Percentiles rank a stretch among this genome's conserved stretches.
Evolutionary conservation across 1,140 invertebrate genomes (phyloP).

Genomic region (Papilio aristodemus): DNA sequence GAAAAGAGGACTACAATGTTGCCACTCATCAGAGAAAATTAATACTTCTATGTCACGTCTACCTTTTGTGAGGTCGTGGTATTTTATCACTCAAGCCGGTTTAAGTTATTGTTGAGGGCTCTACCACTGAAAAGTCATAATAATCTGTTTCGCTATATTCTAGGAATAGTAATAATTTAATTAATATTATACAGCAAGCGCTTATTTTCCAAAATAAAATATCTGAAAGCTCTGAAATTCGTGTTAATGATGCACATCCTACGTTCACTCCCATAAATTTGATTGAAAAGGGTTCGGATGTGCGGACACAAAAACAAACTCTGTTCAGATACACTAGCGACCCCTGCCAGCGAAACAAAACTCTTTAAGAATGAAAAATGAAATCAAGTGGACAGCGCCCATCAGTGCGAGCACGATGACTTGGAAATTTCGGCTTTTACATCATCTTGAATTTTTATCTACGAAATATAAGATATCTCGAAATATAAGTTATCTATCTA

Average conservation of each 20-base stretch:
- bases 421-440: conserved; percentile 41
- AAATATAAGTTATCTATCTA: too few relatives aligned
- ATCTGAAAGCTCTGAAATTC: conserved; percentile 41
- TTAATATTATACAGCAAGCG: too few relatives aligned
- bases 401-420: conserved; percentile 36
- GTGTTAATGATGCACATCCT: conserved; percentile 64
- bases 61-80: too few relatives aligned
- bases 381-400: conserved; percentile 72
- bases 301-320: conserved; percentile 60
- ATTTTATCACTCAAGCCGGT: too few relatives aligned
- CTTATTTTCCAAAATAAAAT: not conserved
- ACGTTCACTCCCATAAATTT: conserved; percentile 46
- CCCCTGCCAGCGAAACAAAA: conserved; percentile 72
- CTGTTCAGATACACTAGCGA: conserved; percentile 62
- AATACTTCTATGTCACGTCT: too few relatives aligned
- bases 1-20: too few relatives aligned
- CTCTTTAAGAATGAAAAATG: conserved; percentile 76
- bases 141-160: too few relatives aligned
- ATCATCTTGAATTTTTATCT: not conserved
- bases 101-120: too few relatives aligned
- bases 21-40: too few relatives aligned
- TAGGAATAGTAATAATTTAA: too few relatives aligned
- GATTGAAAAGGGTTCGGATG: conserved; percentile 60
- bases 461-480: too few relatives aligned
- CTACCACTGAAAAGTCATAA: too few relatives aligned